Evolutionary conservation across 2,888 invertebrate species (phyloP), one percentile per base, ranked within the genome.

Genomic region (Ennomos quercinarius): DNA sequence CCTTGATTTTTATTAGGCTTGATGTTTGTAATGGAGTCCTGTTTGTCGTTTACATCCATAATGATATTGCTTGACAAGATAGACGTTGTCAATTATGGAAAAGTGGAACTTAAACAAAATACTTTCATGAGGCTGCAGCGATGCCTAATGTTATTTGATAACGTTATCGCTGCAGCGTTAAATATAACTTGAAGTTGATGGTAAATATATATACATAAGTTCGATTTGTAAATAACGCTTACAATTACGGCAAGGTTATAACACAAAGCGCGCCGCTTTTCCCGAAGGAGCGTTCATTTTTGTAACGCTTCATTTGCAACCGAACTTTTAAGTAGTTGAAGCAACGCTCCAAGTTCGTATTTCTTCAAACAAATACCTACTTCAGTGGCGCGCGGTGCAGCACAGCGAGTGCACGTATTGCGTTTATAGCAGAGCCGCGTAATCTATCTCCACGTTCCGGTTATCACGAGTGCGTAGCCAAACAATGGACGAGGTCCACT

Each of bases 291-390:
- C 81, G 80, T 80, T 83, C 82, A 84, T 84, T 86, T 86, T 83
- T 83, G 83, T 84, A 81, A 85, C 84, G 86, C 83, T 86, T 87
- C 86, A 87, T 87, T 87, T 87, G 82, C 83, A 81, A 81, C 81
- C 73, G 71, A 87, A 87, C 78, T 87, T 86, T 83, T 82, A 84
- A 87, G 82, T 85, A 86, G 85, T 82, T 83, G 74, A 76, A 79
- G 78, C 75, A 78, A 78, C 76, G 77, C 71, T 79, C 75, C 70
- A 72, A 70, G 76, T 75, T 72, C 77, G 78, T 80, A 76, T 82
- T 83, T 77, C 72, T 77, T 78, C 78, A 83, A 84, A 80, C 80
- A 81, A 82, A 82, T 54, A 55, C 60, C 54, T 80, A 84, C 78
- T 78, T 73, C n/a, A n/a, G n/a, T n/a, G n/a, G n/a, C n/a, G n/a